Evolutionary conservation across 2,888 invertebrate species (phyloP).

Genomic region (Ochropleura leucogaster): DNA sequence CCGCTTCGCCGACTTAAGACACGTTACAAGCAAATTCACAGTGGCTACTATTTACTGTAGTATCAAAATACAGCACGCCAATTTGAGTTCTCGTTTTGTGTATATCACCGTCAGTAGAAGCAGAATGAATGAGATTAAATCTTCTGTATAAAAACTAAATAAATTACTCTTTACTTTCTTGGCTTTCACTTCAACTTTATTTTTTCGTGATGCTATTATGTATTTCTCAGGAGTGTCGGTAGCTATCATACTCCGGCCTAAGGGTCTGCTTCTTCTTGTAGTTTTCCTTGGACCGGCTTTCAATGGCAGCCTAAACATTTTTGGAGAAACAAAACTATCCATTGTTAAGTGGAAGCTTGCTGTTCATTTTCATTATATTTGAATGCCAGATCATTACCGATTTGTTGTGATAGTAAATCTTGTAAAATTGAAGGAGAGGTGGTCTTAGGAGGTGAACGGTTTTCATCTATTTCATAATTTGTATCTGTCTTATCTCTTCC

Average conservation of each 20-base stretch:
- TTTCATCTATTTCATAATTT: neutral
- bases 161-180: neutral
- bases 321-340: too few species aligned
- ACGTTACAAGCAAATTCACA: too few species aligned
- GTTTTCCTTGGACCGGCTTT: neutral
- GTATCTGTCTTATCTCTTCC: neutral
- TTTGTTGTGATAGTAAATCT: slow-evolving; percentile 5
- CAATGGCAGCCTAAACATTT: too few species aligned
- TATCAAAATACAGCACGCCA: too few species aligned
- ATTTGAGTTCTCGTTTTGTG: too few species aligned
- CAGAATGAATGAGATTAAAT: too few species aligned
- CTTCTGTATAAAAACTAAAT: too few species aligned
- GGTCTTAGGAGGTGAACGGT: slow-evolving; percentile 7
- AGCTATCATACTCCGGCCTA: slow-evolving; percentile 7
- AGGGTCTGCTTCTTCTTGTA: neutral
- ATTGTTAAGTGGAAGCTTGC: too few species aligned
- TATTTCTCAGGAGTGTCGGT: slow-evolving; percentile 13
- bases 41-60: too few species aligned
- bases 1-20: too few species aligned
- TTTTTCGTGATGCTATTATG: neutral
- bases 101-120: too few species aligned
- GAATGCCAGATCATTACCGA: neutral
- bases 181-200: neutral
- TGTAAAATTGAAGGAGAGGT: slow-evolving; percentile 11
- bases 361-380: neutral